phyloP scores from a whole-genome alignment of 2,888 invertebrate species.

The Eledona agricola region DNA sequence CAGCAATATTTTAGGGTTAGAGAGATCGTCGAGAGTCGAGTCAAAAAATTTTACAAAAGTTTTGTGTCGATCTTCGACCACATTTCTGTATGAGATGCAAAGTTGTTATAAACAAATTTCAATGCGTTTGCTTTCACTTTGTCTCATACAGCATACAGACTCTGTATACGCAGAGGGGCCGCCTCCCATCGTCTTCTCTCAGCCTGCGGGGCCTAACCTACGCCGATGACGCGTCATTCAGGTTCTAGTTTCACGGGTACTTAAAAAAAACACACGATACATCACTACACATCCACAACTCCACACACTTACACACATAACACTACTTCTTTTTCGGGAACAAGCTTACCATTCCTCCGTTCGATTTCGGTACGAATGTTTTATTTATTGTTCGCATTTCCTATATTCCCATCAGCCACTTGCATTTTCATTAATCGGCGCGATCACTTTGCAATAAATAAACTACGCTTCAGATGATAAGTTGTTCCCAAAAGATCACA shows the following conservation, averaged over 20 bases:
- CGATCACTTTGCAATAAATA: slow-evolving; percentile 20
- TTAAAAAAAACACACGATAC: slow-evolving; percentile 60
- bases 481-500: slow-evolving; percentile 32
- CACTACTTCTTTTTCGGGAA: slow-evolving; percentile 25
- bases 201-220: slow-evolving; percentile 66
- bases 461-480: slow-evolving; percentile 10
- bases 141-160: slow-evolving; percentile 65
- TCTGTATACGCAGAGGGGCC: slow-evolving; percentile 65
- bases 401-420: slow-evolving; percentile 26
- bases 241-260: slow-evolving; percentile 64
- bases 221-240: slow-evolving; percentile 62
- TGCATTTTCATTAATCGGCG: slow-evolving; percentile 9
- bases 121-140: slow-evolving; percentile 62
- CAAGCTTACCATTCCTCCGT: slow-evolving; percentile 19
- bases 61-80: slow-evolving; percentile 35
- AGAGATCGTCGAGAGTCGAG: slow-evolving; percentile 18
- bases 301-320: slow-evolving; percentile 45
- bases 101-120: slow-evolving; percentile 49
- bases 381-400: slow-evolving; percentile 33
- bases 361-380: slow-evolving; percentile 21
- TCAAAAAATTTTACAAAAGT: slow-evolving; percentile 58
- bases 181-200: slow-evolving; percentile 63
- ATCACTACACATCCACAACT: slow-evolving; percentile 49
- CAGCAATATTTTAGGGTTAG: slow-evolving; percentile 3
- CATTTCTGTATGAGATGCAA: slow-evolving; percentile 52